A percentile compares a stretch with the other conserved stretches of the same genome.
Evolutionary conservation across 2,797 vertebrate species (phyloP).

Genomic region (Anableps anableps): DNA sequence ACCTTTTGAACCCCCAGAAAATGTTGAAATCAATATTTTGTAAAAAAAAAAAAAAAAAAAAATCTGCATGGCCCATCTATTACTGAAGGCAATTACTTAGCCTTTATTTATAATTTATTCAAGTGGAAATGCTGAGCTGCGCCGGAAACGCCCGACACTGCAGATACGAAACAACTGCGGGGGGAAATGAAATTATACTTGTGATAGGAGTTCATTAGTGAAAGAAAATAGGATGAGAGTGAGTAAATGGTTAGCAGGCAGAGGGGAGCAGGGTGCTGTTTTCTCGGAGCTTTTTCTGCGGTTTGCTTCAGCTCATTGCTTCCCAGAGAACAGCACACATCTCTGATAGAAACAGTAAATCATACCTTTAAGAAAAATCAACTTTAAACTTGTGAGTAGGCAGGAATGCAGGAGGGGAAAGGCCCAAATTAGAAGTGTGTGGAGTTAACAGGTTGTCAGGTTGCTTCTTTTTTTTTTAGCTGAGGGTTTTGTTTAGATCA

Average conservation of each 20-base stretch:
- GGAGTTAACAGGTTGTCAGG: conserved; percentile 33
- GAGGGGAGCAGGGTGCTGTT: conserved; percentile 75
- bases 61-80: conserved; percentile 49
- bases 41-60: conserved; percentile 24
- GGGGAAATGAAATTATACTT: conserved; percentile 56
- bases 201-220: conserved; percentile 62
- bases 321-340: conserved; percentile 83
- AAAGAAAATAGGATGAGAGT: conserved; percentile 77
- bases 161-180: conserved; percentile 35
- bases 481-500: conserved; percentile 34
- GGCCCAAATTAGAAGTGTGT: conserved; percentile 41
- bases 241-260: conserved; percentile 80
- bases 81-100: conserved; percentile 51
- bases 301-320: conserved; percentile 45
- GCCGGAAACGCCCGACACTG: conserved; percentile 32
- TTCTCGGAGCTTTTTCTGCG: conserved; percentile 74
- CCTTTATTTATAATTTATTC: conserved; percentile 57
- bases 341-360: conserved; percentile 56
- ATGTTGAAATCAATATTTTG: conserved; percentile 47
- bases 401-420: conserved; percentile 61
- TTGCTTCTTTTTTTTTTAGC: conserved; percentile 26
- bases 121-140: conserved; percentile 31
- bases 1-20: conserved; percentile 36
- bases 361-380: conserved; percentile 63
- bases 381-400: conserved; percentile 80